phyloP scores from a whole-genome alignment of 2,797 vertebrate genomes.

The Oryzias dopingdopingensis region DNA sequence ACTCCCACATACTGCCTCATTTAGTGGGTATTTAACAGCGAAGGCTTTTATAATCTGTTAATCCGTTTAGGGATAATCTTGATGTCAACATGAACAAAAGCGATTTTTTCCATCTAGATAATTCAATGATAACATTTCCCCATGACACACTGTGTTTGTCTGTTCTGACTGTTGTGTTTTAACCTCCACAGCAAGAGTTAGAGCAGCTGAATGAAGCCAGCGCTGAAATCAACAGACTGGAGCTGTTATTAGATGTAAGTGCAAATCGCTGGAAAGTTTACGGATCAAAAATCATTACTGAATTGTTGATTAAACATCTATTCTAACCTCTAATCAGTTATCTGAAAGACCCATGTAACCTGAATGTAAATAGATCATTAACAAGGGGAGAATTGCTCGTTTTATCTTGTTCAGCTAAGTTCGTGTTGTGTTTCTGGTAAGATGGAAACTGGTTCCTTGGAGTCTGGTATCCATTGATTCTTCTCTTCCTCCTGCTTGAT shows the following conservation, averaged over 20 bases:
- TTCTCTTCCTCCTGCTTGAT: constrained; percentile 13
- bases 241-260: constrained; percentile 90
- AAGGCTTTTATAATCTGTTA: not conserved
- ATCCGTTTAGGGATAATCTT: constrained; percentile 5
- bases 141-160: not conserved
- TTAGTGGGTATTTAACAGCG: not conserved
- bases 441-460: not conserved
- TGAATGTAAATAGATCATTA: too few species aligned
- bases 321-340: not conserved
- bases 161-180: not conserved
- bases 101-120: too few species aligned
- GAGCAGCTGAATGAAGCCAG: constrained; percentile 94
- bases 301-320: not conserved
- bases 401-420: constrained; percentile 18
- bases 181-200: constrained; percentile 83
- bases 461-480: not conserved
- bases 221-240: constrained; percentile 90
- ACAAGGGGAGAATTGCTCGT: constrained; percentile 22
- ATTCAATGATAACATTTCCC: too few species aligned
- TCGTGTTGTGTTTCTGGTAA: constrained; percentile 2
- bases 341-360: too few species aligned
- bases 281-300: too few species aligned
- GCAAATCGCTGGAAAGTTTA: not conserved
- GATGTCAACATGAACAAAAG: too few species aligned
- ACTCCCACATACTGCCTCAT: not conserved